Evolutionary conservation across 2,113 vertebrate genomes (phyloP).

Genomic region (Chitala chitala): DNA sequence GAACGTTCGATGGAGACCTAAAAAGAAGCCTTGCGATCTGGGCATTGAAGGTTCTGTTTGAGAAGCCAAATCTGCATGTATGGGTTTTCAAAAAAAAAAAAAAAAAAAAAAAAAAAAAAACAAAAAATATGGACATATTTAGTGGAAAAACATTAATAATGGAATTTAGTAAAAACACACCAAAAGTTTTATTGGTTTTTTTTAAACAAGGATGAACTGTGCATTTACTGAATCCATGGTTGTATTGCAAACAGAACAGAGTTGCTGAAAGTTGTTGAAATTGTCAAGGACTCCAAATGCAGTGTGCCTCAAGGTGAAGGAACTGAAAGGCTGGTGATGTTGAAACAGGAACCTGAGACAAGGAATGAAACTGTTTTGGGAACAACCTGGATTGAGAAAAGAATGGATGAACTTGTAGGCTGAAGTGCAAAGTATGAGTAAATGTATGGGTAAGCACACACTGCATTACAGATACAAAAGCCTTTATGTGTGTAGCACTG

Average conservation of each 20-base stretch:
- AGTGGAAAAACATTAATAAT: constrained; percentile 34
- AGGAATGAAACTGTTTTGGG: background rate
- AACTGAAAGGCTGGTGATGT: constrained; percentile 21
- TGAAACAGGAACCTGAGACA: constrained; percentile 21
- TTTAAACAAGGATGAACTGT: constrained; percentile 30
- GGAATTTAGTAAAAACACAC: constrained; percentile 48
- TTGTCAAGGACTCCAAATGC: constrained; percentile 3
- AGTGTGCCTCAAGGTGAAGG: constrained; percentile 16
- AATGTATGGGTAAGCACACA: constrained; percentile 48
- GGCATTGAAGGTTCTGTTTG: constrained; percentile 14
- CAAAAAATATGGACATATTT: constrained; percentile 40
- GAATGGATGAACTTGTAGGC: constrained; percentile 31
- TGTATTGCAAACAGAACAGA: constrained; percentile 24
- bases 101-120: constrained; percentile 51
- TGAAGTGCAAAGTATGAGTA: constrained; percentile 35
- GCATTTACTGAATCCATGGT: constrained; percentile 43
- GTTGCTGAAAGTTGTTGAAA: constrained; percentile 7
- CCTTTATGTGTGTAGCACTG: constrained; percentile 66
- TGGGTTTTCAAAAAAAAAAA: constrained; percentile 53
- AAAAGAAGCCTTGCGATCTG: background rate
- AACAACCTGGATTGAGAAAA: background rate
- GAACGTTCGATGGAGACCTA: background rate
- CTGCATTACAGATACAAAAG: constrained; percentile 60
- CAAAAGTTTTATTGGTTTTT: constrained; percentile 51
- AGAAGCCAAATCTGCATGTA: constrained; percentile 27